Base-by-base conservation (phyloP, 2,113 vertebrate genomes). In the Zapus hudsonius region DNA sequence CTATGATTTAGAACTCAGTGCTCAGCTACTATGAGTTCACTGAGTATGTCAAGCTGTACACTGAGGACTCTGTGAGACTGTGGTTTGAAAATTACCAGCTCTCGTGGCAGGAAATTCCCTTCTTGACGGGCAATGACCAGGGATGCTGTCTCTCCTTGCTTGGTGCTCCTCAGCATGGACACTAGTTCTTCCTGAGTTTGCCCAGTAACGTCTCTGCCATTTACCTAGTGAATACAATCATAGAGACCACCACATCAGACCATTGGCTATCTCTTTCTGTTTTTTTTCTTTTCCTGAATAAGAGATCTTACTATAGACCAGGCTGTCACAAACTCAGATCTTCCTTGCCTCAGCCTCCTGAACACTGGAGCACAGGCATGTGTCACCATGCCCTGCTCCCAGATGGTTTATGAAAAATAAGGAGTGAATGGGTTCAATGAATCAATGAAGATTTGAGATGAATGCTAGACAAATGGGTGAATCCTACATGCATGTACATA, bases 141-240 rank as follows among this genome's bases (percentile, higher is more conserved):
- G 16, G 97, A 98, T 22, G 99, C 99, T 0, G 97, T 98, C 89
- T 99, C 99, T 17, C 99, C 99, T 95, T 99, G 99, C 52, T 98
- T 99, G 6, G 99, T 99, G 97, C 99, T 98, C 87, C 99, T 99
- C 89, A 99, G 97, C 98, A 99, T 99, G 86, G 98, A 98, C 81
- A 99, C 99, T 4, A 99, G 96, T 93, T 99, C 99, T 73, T 99
- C 99, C 89, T 99, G 99, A 16, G 98, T 99, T 85, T 98, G 98
- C 6, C 99, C 98, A 0, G 98, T 98, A 96, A 99, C 98, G 85
- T 99, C 99, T 95, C 98, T 97, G 38, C 99, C 99, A 29, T 99
- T 99, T 63, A 99, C 99, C 99, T 99, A 73, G 75, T 22, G 69
- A 70, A 73, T 25, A 69, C 31, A 92, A 66, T 29, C 76, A 78